phyloP scores from a whole-genome alignment of 2,888 invertebrate species.

The Protophormia terraenovae region DNA sequence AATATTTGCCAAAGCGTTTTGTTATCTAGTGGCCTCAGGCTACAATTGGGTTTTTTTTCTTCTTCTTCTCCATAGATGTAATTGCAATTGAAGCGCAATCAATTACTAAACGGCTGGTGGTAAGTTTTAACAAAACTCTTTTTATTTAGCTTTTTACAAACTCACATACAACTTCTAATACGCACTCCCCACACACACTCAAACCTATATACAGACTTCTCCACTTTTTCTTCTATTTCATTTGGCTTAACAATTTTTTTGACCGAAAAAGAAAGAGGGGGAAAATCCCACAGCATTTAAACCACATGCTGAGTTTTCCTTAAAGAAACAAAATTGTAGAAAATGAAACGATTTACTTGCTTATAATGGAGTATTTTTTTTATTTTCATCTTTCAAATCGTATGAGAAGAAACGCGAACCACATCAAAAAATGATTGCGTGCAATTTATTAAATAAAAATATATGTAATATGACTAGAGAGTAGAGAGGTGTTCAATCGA shows the following conservation, averaged over 20 bases:
- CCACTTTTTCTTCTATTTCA: background rate
- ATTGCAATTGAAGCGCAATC: conserved; percentile 77
- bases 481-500: conserved; percentile 61
- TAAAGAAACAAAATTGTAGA: conserved; percentile 50
- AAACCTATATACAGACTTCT: background rate
- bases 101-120: conserved; percentile 79
- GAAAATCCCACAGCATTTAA: conserved; percentile 58
- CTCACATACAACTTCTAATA: conserved; percentile 43
- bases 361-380: conserved; percentile 62
- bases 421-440: conserved; percentile 70
- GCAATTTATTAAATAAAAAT: conserved; percentile 71
- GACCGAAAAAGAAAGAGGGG: too few relatives aligned
- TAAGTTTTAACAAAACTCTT: conserved; percentile 55
- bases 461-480: conserved; percentile 26
- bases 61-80: conserved; percentile 76
- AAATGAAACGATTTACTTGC: conserved; percentile 68
- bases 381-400: conserved; percentile 21
- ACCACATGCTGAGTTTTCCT: conserved; percentile 68
- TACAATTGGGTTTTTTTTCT: conserved; percentile 71
- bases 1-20: conserved; percentile 55
- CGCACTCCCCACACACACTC: conserved; percentile 52
- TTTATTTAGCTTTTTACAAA: conserved; percentile 17
- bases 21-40: conserved; percentile 69
- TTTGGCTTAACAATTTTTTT: too few relatives aligned
- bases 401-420: conserved; percentile 53